Percentiles rank a stretch among this genome's conserved stretches.
These are phyloP conservation scores for Gonioctena quinquepunctata DNA, from an alignment of 1,140 invertebrate species.

Conservation along the genomic window DNA sequence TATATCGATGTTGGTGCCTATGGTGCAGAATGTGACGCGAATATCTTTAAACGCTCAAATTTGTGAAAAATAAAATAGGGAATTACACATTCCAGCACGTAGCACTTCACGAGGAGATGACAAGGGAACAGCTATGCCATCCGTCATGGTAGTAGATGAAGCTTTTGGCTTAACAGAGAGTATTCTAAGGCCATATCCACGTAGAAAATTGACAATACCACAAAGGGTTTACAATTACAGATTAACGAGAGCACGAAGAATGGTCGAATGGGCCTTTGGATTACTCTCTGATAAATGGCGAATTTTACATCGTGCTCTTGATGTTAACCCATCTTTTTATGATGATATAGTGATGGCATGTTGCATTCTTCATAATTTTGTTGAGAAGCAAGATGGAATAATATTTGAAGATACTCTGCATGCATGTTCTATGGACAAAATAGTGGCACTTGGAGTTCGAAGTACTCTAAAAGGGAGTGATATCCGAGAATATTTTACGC, in stretches of 20 bases:
- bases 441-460: no score
- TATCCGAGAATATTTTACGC: no score
- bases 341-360: conserved; percentile 46
- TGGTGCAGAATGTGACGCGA: conserved; percentile 40
- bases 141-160: conserved; percentile 46
- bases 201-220: background rate
- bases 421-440: no score
- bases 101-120: conserved; percentile 28
- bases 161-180: conserved; percentile 48
- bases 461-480: no score
- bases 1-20: background rate
- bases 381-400: conserved; percentile 47
- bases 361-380: conserved; percentile 52
- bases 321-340: conserved; percentile 40
- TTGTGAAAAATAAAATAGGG: conserved; percentile 31
- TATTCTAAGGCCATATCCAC: conserved; percentile 54
- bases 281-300: conserved; percentile 50
- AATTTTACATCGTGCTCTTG: conserved; percentile 49
- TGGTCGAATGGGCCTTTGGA: conserved; percentile 55
- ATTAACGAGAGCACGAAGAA: conserved; percentile 47
- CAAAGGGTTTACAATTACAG: conserved; percentile 35
- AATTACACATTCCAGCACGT: conserved; percentile 36
- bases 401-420: conserved; percentile 46
- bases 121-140: conserved; percentile 29
- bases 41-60: conserved; percentile 45